Conservation (phyloP, 2,797 vertebrate species). For the Masticophis lateralis region DNA sequence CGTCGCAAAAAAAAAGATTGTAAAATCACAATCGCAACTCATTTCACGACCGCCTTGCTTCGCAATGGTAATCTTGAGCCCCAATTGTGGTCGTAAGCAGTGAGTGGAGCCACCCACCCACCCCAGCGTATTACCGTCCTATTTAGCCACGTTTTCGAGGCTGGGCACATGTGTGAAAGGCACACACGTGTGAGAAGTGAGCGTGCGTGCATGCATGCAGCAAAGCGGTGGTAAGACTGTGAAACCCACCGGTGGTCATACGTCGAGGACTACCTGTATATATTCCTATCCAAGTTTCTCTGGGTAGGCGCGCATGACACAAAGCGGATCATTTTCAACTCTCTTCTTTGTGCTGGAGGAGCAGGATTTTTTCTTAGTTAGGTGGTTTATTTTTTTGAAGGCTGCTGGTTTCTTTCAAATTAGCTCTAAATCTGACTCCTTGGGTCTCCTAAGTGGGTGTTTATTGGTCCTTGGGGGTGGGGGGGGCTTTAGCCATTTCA, state of each 20-base stretch:
- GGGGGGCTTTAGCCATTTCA: neutral
- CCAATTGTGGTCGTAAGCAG: neutral
- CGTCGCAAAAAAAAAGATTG: neutral
- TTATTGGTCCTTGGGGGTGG: neutral
- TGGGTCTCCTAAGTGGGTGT: neutral
- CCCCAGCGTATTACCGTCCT: no score
- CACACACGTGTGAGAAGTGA: no score
- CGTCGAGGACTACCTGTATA: neutral
- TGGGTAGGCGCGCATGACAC: neutral
- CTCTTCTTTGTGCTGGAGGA: neutral
- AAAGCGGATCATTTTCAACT: neutral
- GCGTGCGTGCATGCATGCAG: no score
- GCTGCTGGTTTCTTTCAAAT: neutral
- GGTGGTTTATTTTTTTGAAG: neutral
- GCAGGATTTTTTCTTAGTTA: neutral
- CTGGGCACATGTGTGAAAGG: no score
- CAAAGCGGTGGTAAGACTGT: no score
- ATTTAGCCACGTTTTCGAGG: no score
- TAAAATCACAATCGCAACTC: neutral
- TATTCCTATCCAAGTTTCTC: neutral
- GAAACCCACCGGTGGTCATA: neutral
- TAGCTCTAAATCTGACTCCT: neutral
- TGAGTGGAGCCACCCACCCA: no score
- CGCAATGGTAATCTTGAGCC: neutral
- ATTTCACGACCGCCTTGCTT: neutral